phyloP scores from a whole-genome alignment of 2,888 invertebrate genomes.

The Apodemia zela region DNA sequence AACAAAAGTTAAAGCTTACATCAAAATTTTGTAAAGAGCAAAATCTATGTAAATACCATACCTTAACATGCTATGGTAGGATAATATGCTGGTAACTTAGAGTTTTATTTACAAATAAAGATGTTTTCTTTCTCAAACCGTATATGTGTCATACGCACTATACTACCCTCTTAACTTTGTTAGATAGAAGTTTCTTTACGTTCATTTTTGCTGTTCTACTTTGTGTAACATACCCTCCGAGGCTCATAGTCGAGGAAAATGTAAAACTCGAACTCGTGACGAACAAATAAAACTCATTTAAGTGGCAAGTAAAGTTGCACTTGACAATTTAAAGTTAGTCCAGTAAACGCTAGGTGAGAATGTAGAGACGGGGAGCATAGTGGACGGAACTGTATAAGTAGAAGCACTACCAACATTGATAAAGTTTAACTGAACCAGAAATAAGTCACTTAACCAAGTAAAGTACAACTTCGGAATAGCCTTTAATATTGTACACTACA shows the following conservation, averaged over 20 bases:
- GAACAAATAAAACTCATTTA: constrained; percentile 63
- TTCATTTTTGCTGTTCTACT: constrained; percentile 17
- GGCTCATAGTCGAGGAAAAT: constrained; percentile 23
- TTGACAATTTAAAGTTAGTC: constrained; percentile 73
- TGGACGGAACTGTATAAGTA: constrained; percentile 42
- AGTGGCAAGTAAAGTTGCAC: constrained; percentile 61
- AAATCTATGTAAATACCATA: too few species aligned
- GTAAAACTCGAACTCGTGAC: constrained; percentile 50
- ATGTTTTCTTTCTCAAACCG: not conserved
- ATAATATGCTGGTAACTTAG: too few species aligned
- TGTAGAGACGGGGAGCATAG: constrained; percentile 34
- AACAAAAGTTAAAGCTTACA: too few species aligned
- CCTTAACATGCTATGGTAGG: too few species aligned
- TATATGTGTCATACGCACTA: not conserved
- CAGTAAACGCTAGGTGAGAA: constrained; percentile 59
- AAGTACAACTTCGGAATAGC: constrained; percentile 41
- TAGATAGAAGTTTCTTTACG: constrained; percentile 19
- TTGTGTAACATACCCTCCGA: constrained; percentile 10
- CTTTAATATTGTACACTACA: constrained; percentile 42
- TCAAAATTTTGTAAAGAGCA: too few species aligned
- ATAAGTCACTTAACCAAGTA: constrained; percentile 48
- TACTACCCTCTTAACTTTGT: constrained; percentile 14
- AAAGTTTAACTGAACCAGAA: constrained; percentile 50
- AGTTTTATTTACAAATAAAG: not conserved
- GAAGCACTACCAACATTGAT: constrained; percentile 48